Conservation (phyloP, 1,140 invertebrate species). For the Campoletis sonorensis region DNA sequence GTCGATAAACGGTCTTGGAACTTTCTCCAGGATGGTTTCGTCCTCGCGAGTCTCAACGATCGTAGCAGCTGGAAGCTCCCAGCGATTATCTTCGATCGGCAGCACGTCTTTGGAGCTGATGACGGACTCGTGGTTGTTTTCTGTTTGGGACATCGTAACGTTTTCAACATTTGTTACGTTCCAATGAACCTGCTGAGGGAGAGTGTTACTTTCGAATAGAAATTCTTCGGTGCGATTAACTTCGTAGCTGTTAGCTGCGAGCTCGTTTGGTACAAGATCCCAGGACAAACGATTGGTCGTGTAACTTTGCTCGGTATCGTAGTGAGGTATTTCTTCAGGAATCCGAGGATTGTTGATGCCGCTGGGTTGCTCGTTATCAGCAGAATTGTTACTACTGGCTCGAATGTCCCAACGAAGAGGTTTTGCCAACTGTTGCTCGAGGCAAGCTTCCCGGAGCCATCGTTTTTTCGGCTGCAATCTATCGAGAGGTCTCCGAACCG, state of each 20-base stretch:
- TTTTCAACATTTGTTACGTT: not conserved
- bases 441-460: slow-evolving; percentile 79
- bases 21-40: not conserved
- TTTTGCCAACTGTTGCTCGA: slow-evolving; percentile 76
- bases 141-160: too few relatives aligned
- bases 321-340: not conserved
- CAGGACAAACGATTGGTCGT: slow-evolving; percentile 11
- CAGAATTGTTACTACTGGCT: slow-evolving; percentile 37
- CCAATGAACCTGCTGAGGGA: slow-evolving; percentile 31
- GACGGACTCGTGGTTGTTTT: not conserved
- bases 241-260: slow-evolving; percentile 12
- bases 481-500: slow-evolving; percentile 68
- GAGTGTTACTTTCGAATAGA: slow-evolving; percentile 23
- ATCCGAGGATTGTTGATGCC: not conserved
- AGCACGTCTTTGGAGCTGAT: too few relatives aligned
- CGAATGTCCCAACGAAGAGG: slow-evolving; percentile 73
- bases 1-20: slow-evolving; percentile 58
- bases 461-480: slow-evolving; percentile 80
- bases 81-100: too few relatives aligned
- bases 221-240: slow-evolving; percentile 49
- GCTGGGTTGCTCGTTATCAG: slow-evolving; percentile 31
- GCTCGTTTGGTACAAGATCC: slow-evolving; percentile 15
- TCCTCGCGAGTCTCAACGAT: not conserved
- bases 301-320: not conserved
- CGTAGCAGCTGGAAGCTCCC: not conserved